A percentile compares a stretch with the other conserved stretches of the same genome.
Conservation (phyloP, 35 echinoderm and acorn worm genomes). For the Amphiura filiformis region DNA sequence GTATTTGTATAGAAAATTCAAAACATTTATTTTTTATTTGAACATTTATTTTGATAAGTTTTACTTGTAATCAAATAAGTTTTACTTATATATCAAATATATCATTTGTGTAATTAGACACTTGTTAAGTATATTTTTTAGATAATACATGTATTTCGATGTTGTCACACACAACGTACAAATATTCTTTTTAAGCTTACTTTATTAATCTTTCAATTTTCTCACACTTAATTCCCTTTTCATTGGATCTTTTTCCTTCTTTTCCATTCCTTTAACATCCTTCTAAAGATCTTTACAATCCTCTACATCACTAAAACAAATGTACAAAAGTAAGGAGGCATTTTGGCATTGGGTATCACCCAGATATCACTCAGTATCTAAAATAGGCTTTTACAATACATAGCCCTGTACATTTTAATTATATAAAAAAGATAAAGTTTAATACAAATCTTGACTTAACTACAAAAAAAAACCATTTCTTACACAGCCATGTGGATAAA, state of each 20-base stretch:
- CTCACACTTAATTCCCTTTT: too few species aligned
- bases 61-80: too few species aligned
- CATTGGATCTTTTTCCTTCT: too few species aligned
- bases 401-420: constrained; percentile 14
- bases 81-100: too few species aligned
- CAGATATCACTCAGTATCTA: not conserved
- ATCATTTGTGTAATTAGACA: too few species aligned
- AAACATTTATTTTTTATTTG: too few species aligned
- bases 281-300: not conserved
- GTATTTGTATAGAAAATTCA: not conserved
- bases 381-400: not conserved
- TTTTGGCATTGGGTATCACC: not conserved
- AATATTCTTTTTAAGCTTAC: too few species aligned
- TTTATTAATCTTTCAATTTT: too few species aligned
- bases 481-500: not conserved
- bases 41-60: too few species aligned
- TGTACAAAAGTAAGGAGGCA: not conserved
- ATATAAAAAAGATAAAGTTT: constrained; percentile 8
- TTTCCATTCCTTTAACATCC: not conserved
- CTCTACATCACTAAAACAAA: not conserved
- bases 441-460: not conserved
- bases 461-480: constrained; percentile 1
- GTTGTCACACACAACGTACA: too few species aligned
- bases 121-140: too few species aligned
- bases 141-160: too few species aligned